Evolutionary conservation across 2,113 vertebrate species (phyloP).

Genomic region (Atherinomorus stipes): DNA sequence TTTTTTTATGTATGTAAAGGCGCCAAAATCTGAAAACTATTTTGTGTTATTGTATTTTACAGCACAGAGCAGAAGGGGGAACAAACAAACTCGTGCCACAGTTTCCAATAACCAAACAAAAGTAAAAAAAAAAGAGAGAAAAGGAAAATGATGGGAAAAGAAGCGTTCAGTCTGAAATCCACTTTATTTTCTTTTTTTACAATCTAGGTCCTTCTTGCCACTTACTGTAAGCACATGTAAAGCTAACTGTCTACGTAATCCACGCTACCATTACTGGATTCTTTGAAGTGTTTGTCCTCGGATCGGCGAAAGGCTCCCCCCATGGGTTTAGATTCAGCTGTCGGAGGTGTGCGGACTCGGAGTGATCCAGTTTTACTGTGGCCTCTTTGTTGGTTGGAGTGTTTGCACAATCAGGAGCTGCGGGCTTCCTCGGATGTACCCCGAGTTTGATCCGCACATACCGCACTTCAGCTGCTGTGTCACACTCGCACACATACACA

Average conservation of each 20-base stretch:
- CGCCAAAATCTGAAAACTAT: conserved; percentile 66
- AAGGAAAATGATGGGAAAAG: conserved; percentile 42
- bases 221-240: conserved; percentile 67
- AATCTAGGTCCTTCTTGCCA: conserved; percentile 65
- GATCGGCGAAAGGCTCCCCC: conserved; percentile 24
- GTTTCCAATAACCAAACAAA: conserved; percentile 41
- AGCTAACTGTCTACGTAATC: conserved; percentile 70
- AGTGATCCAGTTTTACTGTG: conserved; percentile 34
- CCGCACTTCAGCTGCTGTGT: conserved; percentile 15
- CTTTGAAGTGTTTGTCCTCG: conserved; percentile 69
- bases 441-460: conserved; percentile 11
- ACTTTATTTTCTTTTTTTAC: conserved; percentile 53
- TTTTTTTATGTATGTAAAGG: conserved; percentile 69
- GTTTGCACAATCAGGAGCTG: conserved; percentile 50
- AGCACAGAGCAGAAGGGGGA: conserved; percentile 69
- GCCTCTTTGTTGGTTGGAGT: conserved; percentile 25
- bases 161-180: conserved; percentile 64
- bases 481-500: conserved; percentile 17
- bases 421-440: conserved; percentile 41
- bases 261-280: conserved; percentile 60
- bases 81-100: conserved; percentile 34
- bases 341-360: conserved; percentile 30
- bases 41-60: conserved; percentile 68
- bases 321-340: conserved; percentile 11
- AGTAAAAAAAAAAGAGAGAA: conserved; percentile 4